Base-by-base conservation (phyloP, 1,140 invertebrate genomes). In the Lordiphosa clarofinis region DNA sequence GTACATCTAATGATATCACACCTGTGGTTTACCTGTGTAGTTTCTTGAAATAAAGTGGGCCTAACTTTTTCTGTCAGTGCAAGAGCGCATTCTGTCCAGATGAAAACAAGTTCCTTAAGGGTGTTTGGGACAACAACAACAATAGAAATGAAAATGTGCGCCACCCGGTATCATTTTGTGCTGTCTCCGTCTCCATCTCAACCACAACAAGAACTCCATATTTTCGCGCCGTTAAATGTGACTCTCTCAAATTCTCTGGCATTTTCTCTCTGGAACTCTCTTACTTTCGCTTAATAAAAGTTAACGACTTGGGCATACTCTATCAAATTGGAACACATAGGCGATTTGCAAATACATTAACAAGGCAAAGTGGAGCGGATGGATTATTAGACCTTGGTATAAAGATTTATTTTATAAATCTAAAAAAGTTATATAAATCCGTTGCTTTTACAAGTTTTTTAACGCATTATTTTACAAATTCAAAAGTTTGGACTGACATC, bases 21-120 rank as follows among this genome's bases (percentile, higher is more conserved):
- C 71, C 76, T 79, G 76, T 61, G 38, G 10, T 48, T 31, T 48
- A 48, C 46, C 46, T 48, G 46, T 9, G 28, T 2, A 44, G 28
- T 28, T 12, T n/a, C n/a, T 15, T 15, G 15, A 11, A 36, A 15
- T 5, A 48, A 48, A 13, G n/a, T 57, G 57, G 49, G 42, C 28
- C 40, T 36, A 42, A 13, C 9, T 21, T 21, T 31, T 69, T 79
- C 46, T 81, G 53, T 67, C 71, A 72, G 66, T 81, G 75, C 58
- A 75, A 19, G 40, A 49, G 19, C 13, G 33, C 19, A 37, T 15
- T 38, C 42, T 40, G 12, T 48, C 8, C 11, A 56, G 47, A 65
- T 49, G 61, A 70, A 82, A 81, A 82, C 75, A 68, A 81, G 75
- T 82, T 81, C 67, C 50, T 71, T 81, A 82, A 72, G 75, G 48